Percentiles rank a stretch among this genome's conserved stretches.
Evolutionary conservation across 64 coral and sea anemone genomes (phyloP).

Genomic region (Pocillopora damicornis): DNA sequence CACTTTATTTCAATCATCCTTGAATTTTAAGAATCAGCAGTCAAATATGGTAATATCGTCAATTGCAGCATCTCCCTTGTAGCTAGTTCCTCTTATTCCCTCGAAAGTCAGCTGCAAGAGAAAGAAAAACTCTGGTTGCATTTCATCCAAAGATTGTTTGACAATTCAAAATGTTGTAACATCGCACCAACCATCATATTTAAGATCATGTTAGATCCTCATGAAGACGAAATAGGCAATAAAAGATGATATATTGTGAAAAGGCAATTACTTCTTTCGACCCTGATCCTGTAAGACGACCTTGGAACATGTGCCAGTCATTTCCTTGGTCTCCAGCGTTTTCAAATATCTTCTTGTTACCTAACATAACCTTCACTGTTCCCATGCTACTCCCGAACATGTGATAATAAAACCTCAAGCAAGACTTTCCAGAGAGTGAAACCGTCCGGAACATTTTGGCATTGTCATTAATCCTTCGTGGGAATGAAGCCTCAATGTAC

Average conservation of each 20-base stretch:
- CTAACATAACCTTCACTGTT: constrained; percentile 9
- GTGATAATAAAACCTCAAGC: constrained; percentile 55
- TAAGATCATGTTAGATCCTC: too few relatives aligned
- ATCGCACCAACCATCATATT: too few relatives aligned
- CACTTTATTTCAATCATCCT: too few relatives aligned
- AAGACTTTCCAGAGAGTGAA: constrained; percentile 8
- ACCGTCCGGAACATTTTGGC: constrained; percentile 26
- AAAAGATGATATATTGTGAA: too few relatives aligned
- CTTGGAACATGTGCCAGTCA: constrained; percentile 14
- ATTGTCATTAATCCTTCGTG: background rate
- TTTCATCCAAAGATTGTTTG: too few relatives aligned
- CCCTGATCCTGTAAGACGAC: constrained; percentile 14
- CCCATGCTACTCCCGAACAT: constrained; percentile 42
- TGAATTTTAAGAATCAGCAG: background rate
- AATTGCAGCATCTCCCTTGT: constrained; percentile 14
- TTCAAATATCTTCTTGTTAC: constrained; percentile 25
- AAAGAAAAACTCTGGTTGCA: too few relatives aligned
- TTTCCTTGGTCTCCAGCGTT: constrained; percentile 33
- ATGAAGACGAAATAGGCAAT: too few relatives aligned
- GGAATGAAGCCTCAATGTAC: constrained; percentile 46
- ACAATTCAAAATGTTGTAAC: too few relatives aligned
- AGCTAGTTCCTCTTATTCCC: constrained; percentile 12
- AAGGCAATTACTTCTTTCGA: background rate
- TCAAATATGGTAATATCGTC: constrained; percentile 21
- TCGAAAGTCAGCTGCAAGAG: constrained; percentile 18